Evolutionary conservation across 2,888 invertebrate species (phyloP).

Genomic region (Hydrotaea diabolus): DNA sequence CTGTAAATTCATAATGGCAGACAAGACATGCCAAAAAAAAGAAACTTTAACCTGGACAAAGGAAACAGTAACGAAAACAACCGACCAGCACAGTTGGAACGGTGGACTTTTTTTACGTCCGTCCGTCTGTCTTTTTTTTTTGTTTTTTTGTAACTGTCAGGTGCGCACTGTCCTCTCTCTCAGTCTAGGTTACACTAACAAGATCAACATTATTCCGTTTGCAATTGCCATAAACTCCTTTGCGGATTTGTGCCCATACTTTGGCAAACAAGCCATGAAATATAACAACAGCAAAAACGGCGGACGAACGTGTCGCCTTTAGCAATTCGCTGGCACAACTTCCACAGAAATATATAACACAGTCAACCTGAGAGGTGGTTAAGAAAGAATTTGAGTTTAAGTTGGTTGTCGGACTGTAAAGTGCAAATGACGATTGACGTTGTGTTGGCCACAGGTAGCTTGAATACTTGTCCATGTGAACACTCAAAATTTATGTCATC

Average conservation of each 20-base stretch:
- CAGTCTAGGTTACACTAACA: constrained; percentile 61
- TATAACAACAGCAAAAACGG: constrained; percentile 46
- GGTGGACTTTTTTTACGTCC: neutral
- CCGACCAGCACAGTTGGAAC: constrained; percentile 61
- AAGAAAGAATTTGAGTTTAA: constrained; percentile 6
- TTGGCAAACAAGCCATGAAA: constrained; percentile 21
- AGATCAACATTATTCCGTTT: constrained; percentile 61
- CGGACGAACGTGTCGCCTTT: constrained; percentile 70
- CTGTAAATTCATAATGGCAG: constrained; percentile 38
- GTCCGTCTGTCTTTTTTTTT: no score
- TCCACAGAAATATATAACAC: constrained; percentile 62
- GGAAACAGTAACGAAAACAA: constrained; percentile 47
- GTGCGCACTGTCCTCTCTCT: constrained; percentile 51
- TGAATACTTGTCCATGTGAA: neutral
- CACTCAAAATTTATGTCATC: neutral
- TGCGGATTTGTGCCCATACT: constrained; percentile 36
- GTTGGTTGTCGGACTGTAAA: neutral
- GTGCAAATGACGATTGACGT: neutral
- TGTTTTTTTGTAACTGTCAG: constrained; percentile 50
- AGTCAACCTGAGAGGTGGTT: neutral
- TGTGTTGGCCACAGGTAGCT: constrained; percentile 14
- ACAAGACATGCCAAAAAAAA: neutral
- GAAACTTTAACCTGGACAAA: neutral
- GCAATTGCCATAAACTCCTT: constrained; percentile 56
- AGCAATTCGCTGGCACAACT: constrained; percentile 61